Base-by-base conservation (phyloP, 2,113 vertebrate genomes). In the Ceyx cyanopectus region DNA sequence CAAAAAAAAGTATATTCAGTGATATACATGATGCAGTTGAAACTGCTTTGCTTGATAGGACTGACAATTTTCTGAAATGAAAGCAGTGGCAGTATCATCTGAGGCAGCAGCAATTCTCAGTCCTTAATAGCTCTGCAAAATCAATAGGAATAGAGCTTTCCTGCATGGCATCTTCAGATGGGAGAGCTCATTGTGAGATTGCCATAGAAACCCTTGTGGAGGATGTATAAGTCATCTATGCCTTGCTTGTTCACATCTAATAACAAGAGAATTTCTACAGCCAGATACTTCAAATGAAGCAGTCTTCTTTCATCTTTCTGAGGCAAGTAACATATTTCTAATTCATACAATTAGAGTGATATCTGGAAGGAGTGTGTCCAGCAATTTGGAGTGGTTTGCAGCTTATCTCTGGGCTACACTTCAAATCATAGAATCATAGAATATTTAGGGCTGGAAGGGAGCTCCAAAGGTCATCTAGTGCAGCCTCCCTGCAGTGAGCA, bases 121-220 rank as follows among this genome's bases (percentile, higher is more conserved):
- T 50, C 41, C 22, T 85, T 81, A 81, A 69, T 30, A 72, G 48
- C 40, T 10, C 53, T 90, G 86, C 73, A 93, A 20, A 96, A 90
- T 96, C 81, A 62, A 21, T 69, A 86, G 82, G 61, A 93, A 65
- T 23, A 81, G 45, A 60, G 66, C 85, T 96, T 94, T 76, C 78
- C 86, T 50, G 74, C 69, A 10, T 41, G 81, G 68, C 27, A 1
- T 45, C 85, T 95, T 92, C 87, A 81, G 82, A 56, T 14, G 8
- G 50, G 62, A 86, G 50, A 92, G 57, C 67, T 90, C 87, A 67
- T 57, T 80, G 89, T 76, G 68, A 60, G 76, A 93, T 97, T 96
- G 76, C 96, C 90, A 95, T 95, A 94, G 94, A 90, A 97, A 97
- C 89, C 60, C 43, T 14, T 10, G 41, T 83, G 88, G 68, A 85